Percentiles rank a stretch among this genome's conserved stretches.
These are phyloP conservation scores for Sylvia atricapilla DNA, from an alignment of 2,113 vertebrate species.

Conservation along the genomic window DNA sequence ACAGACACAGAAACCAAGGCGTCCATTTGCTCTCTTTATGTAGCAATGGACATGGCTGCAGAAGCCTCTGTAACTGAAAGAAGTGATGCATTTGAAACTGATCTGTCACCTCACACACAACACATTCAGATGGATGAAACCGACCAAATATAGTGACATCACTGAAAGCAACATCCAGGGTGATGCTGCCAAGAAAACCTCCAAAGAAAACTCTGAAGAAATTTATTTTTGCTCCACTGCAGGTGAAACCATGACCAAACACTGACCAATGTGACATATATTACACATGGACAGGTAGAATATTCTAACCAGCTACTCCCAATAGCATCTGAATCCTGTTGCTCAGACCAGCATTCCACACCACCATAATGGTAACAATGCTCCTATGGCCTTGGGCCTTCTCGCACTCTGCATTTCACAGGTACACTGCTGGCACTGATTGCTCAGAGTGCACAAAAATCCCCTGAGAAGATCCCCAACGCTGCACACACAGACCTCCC, in stretches of 20 bases:
- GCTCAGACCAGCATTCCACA: background rate
- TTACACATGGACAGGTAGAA: background rate
- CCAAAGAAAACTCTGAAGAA: background rate
- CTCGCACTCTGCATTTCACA: background rate
- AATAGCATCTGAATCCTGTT: background rate
- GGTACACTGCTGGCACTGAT: rapidly evolving
- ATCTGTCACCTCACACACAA: background rate
- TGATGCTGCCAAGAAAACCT: background rate
- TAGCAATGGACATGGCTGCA: background rate
- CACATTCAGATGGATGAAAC: background rate
- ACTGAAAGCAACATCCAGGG: background rate
- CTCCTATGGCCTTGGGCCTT: background rate
- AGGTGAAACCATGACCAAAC: background rate
- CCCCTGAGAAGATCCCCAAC: background rate
- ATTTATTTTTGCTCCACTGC: background rate
- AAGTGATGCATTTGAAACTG: background rate
- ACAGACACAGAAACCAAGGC: background rate
- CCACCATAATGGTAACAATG: background rate
- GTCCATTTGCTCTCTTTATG: background rate
- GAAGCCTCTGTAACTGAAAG: background rate
- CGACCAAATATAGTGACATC: background rate
- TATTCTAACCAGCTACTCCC: background rate
- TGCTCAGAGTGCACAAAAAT: background rate
- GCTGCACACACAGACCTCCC: rapidly evolving
- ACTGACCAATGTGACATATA: rapidly evolving